Evolutionary conservation across 2,888 invertebrate species (phyloP).

Genomic region (Thymelicus acteon): DNA sequence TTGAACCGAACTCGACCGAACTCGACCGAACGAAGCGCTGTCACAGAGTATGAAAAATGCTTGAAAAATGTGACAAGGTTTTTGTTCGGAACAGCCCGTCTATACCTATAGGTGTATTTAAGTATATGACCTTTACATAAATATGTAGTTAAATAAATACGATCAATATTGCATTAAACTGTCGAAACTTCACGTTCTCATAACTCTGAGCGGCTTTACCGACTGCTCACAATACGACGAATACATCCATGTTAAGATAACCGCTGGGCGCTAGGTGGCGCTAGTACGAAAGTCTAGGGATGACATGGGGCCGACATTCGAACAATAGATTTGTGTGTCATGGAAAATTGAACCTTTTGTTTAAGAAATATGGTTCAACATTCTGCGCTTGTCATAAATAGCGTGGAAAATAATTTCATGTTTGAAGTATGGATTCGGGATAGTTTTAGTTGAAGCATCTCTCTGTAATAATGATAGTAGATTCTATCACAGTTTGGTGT

Average conservation of each 20-base stretch:
- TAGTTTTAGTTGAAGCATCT: slow-evolving; percentile 17
- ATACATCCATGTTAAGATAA: neutral
- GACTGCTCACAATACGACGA: neutral
- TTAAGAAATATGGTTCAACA: neutral
- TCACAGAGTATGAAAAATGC: no score
- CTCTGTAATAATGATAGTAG: slow-evolving; percentile 16
- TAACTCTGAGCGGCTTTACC: no score
- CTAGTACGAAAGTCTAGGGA: neutral
- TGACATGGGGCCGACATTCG: slow-evolving; percentile 24
- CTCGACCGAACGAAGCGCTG: no score
- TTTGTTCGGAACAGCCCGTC: no score
- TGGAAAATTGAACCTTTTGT: neutral
- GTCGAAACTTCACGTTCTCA: neutral
- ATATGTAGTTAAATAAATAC: no score
- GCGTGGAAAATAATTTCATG: slow-evolving; percentile 7
- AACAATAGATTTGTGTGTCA: slow-evolving; percentile 23
- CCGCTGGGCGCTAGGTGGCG: neutral
- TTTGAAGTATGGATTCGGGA: slow-evolving; percentile 26
- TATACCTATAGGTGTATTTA: no score
- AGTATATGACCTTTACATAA: no score
- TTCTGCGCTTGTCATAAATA: neutral
- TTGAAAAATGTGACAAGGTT: no score
- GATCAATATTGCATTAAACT: neutral
- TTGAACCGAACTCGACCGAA: no score
- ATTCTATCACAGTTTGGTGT: neutral